Evolutionary conservation across 2,797 vertebrate genomes (phyloP).

Genomic region (Neoniphon sammara): DNA sequence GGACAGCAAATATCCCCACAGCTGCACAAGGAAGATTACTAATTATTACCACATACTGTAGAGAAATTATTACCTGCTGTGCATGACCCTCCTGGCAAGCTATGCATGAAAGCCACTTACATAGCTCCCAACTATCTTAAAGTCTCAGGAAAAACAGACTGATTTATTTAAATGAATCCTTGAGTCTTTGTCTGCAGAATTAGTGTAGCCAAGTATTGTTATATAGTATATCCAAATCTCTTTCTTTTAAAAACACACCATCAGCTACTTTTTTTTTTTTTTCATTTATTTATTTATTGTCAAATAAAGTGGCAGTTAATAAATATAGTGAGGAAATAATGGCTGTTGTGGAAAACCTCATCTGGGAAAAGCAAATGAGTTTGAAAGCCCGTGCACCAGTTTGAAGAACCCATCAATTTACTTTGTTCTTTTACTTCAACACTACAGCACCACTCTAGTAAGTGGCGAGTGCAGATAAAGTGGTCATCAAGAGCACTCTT

Average conservation of each 20-base stretch:
- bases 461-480: conserved; percentile 20
- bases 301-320: neutral
- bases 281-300: neutral
- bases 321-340: conserved; percentile 3
- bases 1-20: conserved; percentile 47
- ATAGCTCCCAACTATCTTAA: conserved; percentile 39
- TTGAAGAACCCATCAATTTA: conserved; percentile 17
- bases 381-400: conserved; percentile 3
- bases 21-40: conserved; percentile 66
- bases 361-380: neutral
- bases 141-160: conserved; percentile 26
- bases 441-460: conserved; percentile 2
- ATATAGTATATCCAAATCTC: neutral
- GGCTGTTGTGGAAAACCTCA: neutral
- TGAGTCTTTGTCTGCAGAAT: conserved; percentile 30
- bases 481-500: conserved; percentile 36
- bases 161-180: conserved; percentile 8
- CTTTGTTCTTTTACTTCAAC: conserved; percentile 29
- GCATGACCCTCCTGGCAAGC: conserved; percentile 49
- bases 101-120: conserved; percentile 58
- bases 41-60: conserved; percentile 63
- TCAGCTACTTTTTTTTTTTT: no score
- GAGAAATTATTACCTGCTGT: conserved; percentile 63
- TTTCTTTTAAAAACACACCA: neutral
- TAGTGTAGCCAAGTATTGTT: conserved; percentile 21